Conservation (phyloP, 2,888 invertebrate species). For the Notodonta ziczac region DNA sequence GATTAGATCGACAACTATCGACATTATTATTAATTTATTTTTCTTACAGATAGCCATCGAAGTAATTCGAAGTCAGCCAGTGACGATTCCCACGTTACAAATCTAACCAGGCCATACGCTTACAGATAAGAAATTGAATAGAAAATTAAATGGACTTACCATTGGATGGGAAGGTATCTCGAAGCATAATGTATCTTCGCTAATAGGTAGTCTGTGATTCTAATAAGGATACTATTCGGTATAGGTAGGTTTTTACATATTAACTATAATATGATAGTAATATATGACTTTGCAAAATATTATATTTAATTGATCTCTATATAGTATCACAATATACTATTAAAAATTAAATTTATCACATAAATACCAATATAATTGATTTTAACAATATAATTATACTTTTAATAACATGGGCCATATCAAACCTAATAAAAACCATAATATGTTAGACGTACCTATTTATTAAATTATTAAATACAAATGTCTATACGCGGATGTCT, state of each 20-base stretch:
- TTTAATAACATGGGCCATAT: neutral
- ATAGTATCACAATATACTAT: too few species aligned
- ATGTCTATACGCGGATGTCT: slow-evolving; percentile 5
- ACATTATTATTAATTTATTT: slow-evolving; percentile 76
- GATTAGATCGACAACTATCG: slow-evolving; percentile 70
- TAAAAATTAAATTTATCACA: too few species aligned
- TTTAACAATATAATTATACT: too few species aligned
- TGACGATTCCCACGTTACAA: slow-evolving; percentile 77
- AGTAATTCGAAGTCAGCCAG: slow-evolving; percentile 71
- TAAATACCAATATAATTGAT: too few species aligned
- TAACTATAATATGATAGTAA: too few species aligned
- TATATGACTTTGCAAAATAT: too few species aligned
- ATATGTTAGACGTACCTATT: slow-evolving; percentile 7
- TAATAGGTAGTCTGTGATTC: slow-evolving; percentile 31
- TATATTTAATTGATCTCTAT: too few species aligned
- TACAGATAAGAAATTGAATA: slow-evolving; percentile 75
- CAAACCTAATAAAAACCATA: slow-evolving; percentile 2
- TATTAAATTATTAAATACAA: slow-evolving; percentile 19
- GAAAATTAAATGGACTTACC: slow-evolving; percentile 68
- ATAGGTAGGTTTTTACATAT: neutral
- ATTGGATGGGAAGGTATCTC: slow-evolving; percentile 55
- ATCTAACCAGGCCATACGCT: slow-evolving; percentile 63
- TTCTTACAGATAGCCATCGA: slow-evolving; percentile 71
- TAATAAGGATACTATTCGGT: neutral
- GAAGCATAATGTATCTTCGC: slow-evolving; percentile 41